These are phyloP conservation scores for Pheucticus melanocephalus DNA, from an alignment of 2,113 vertebrate genomes.

Conservation along the genomic window DNA sequence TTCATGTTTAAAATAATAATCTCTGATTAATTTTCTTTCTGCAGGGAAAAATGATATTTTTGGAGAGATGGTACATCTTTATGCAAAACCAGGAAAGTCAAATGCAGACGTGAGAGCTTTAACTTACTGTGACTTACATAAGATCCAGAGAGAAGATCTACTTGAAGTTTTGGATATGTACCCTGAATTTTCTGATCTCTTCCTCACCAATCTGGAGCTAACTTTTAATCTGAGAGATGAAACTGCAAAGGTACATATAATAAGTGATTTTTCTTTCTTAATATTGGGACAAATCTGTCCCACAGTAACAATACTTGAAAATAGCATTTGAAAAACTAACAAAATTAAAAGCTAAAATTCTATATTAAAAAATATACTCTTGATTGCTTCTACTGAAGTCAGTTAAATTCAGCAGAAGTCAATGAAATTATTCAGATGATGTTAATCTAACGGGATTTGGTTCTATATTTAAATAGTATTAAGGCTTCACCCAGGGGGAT, in stretches of 20 bases:
- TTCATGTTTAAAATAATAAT: background rate
- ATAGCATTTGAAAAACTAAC: background rate
- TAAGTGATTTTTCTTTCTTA: background rate
- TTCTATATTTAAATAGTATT: slow-evolving; percentile 43
- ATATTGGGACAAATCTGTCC: background rate
- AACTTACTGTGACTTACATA: slow-evolving; percentile 97
- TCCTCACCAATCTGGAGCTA: slow-evolving; percentile 93
- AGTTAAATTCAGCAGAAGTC: background rate
- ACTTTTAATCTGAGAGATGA: slow-evolving; percentile 97
- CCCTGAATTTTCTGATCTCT: slow-evolving; percentile 95
- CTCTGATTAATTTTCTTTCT: background rate
- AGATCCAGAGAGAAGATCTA: slow-evolving; percentile 93
- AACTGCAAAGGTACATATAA: slow-evolving; percentile 78
- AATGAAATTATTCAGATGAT: background rate
- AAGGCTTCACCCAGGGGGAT: background rate
- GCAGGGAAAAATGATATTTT: slow-evolving; percentile 98
- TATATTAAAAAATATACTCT: background rate
- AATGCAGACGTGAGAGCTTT: slow-evolving; percentile 94
- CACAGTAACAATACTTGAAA: background rate
- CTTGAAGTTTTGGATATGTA: slow-evolving; percentile 98
- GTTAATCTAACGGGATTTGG: slow-evolving; percentile 33
- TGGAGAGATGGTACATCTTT: slow-evolving; percentile 96
- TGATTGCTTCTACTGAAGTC: background rate
- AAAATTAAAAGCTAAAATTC: background rate
- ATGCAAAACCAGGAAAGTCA: slow-evolving; percentile 93